Base-by-base conservation (phyloP, 2,113 vertebrate species). In the Asarcornis scutulata region DNA sequence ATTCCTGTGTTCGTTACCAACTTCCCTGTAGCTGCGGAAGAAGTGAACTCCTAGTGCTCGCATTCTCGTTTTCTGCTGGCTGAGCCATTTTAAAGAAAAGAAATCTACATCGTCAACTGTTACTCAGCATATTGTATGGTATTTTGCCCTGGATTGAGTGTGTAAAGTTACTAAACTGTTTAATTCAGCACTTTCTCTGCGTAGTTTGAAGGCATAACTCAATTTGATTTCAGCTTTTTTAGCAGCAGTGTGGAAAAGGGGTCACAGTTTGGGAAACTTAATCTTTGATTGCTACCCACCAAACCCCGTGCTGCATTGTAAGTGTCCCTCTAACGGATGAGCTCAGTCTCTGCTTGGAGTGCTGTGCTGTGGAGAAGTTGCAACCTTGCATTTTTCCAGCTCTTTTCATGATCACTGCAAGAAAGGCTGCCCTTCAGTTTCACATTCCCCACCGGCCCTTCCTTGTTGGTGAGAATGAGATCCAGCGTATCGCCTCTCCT, bases 181-280 rank as follows among this genome's bases (percentile, higher is more conserved):
- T 56, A 90, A 94, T 93, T 95, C 95, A 86, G 93, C 80, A 34
- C 77, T 91, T 95, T 44, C 59, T 63, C 83, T 71, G 55, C 6
- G 0, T 46, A 60, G 83, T 21, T 92, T 32, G 7, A 29, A 17
- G 22, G 40, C 40, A 16, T 87, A 90, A 83, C 75, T 96, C 97
- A 32, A 73, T 55, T 36, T 56, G 91, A 64, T 76, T 38, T 68
- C 56, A 46, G 81, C 25, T 40, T 73, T 82, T 23, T 13, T 31
- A 42, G 77, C 87, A n/a, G 42, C 72, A 74, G 72, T 3, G 5
- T 36, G 69, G 91, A 59, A 64, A 82, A 76, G 46, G 59, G 15
- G 11, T n/a, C 25, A 73, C 34, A 25, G 23, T 18, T 8, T 58
- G 62, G 83, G 80, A 93, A 46, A 79, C 67, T 38, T 50, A 62